Percentiles rank a stretch among this genome's conserved stretches.
Conservation (phyloP, 2,888 invertebrate genomes). For the Tinea pellionella region DNA sequence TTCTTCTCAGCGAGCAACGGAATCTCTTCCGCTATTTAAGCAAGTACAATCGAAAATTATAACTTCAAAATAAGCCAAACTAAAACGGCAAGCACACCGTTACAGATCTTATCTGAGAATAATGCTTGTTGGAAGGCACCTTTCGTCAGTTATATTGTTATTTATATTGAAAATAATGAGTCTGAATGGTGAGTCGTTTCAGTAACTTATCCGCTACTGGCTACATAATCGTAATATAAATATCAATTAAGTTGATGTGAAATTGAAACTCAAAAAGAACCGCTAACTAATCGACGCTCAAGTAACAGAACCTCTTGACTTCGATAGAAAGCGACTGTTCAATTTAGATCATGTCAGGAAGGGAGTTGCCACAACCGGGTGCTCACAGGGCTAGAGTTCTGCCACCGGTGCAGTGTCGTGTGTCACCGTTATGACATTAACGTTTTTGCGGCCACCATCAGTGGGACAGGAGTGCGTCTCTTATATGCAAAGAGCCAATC, state of each 20-base stretch:
- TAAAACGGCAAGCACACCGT: conserved; percentile 37
- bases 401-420: conserved; percentile 28
- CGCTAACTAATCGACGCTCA: neutral
- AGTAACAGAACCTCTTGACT: conserved; percentile 21
- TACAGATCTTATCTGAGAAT: conserved; percentile 19
- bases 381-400: conserved; percentile 20
- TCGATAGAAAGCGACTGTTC: conserved; percentile 33
- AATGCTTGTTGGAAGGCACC: neutral
- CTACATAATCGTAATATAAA: conserved; percentile 18
- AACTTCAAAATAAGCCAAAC: conserved; percentile 39
- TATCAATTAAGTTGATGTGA: neutral
- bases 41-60: conserved; percentile 41
- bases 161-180: neutral
- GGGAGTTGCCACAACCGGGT: conserved; percentile 18
- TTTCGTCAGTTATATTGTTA: neutral
- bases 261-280: neutral
- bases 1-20: conserved; percentile 49
- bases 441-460: conserved; percentile 59
- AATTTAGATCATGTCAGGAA: conserved; percentile 35
- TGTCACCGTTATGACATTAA: conserved; percentile 56
- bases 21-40: conserved; percentile 51
- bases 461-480: conserved; percentile 52
- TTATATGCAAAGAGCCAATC: conserved; percentile 54
- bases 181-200: neutral
- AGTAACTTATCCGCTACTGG: neutral